Evolutionary conservation across 2,113 vertebrate species (phyloP), one percentile per base, ranked within the genome.

Genomic region (Chamaetylas fuelleborni): DNA sequence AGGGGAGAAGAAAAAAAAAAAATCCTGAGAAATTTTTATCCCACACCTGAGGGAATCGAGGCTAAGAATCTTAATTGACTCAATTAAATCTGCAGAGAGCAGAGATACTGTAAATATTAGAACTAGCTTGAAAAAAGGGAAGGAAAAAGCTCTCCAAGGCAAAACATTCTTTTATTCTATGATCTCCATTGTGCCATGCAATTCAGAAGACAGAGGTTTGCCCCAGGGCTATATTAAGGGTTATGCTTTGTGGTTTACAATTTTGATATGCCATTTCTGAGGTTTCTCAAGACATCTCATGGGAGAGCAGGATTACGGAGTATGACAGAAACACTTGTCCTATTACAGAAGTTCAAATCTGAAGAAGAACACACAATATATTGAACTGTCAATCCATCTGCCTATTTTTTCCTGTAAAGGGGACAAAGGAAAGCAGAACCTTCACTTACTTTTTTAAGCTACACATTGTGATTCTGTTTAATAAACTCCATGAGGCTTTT

Each of bases 61-160:
- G 26, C 61, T 71, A 84, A 93, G 95, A 95, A 96, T 91, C 93
- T 96, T 97, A 96, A 97, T 95, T 96, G 95, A 93, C 73, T 96
- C 93, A 86, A 92, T 95, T 96, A 95, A 96, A 93, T 92, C 96
- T 82, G 57, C 82, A 91, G 95, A 96, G 96, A 91, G 91, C 92
- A 93, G 40, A 90, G 51, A 78, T 81, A 93, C 72, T 90, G 94
- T 96, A 97, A 96, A 96, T 94, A 96, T 88, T 94, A 96, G 66
- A 94, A 69, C 57, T 92, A 70, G 47, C 80, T 80, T 89, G 45
- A 60, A 90, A 96, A 89, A 96, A 76, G 31, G 57, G 11, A 90
- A 72, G 14, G 38, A 18, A 70, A 94, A 94, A 95, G 29, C 20
- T 56, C 93, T 96, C 29, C n/a, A 33, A 92, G 93, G 93, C 86